Evolutionary conservation across 2,888 invertebrate species (phyloP).

Genomic region (Halictus ligatus): DNA sequence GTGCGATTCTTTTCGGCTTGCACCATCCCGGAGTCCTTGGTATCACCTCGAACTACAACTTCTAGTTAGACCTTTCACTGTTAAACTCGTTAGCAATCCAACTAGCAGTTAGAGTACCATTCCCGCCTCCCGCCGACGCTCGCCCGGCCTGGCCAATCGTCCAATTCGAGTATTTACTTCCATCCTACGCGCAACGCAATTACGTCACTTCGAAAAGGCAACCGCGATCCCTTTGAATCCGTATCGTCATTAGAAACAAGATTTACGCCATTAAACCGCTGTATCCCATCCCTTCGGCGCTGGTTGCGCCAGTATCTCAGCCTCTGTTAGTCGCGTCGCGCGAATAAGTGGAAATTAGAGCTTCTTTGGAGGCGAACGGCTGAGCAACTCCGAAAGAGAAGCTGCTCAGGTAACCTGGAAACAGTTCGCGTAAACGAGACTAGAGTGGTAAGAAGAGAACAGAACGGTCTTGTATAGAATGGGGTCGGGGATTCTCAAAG

Average conservation of each 20-base stretch:
- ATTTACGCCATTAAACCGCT: slow-evolving; percentile 63
- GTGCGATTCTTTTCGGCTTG: background rate
- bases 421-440: background rate
- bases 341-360: slow-evolving; percentile 61
- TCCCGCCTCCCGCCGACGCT: background rate
- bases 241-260: slow-evolving; percentile 61
- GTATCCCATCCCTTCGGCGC: background rate
- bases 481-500: too few species aligned
- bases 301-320: slow-evolving; percentile 25
- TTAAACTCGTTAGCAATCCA: slow-evolving; percentile 41
- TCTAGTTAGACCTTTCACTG: slow-evolving; percentile 29
- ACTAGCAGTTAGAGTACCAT: background rate
- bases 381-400: background rate
- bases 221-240: slow-evolving; percentile 50
- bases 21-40: background rate
- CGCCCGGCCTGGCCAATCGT: slow-evolving; percentile 21
- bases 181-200: slow-evolving; percentile 47
- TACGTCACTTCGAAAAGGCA: slow-evolving; percentile 51
- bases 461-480: background rate
- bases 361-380: slow-evolving; percentile 19
- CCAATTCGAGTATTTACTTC: slow-evolving; percentile 47
- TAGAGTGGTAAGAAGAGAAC: background rate
- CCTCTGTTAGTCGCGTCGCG: slow-evolving; percentile 32
- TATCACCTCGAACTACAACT: background rate
- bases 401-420: background rate